Evolutionary conservation across 2,797 vertebrate species (phyloP), one percentile per base, ranked within the genome.

Genomic region (Neosalanx taihuensis): DNA sequence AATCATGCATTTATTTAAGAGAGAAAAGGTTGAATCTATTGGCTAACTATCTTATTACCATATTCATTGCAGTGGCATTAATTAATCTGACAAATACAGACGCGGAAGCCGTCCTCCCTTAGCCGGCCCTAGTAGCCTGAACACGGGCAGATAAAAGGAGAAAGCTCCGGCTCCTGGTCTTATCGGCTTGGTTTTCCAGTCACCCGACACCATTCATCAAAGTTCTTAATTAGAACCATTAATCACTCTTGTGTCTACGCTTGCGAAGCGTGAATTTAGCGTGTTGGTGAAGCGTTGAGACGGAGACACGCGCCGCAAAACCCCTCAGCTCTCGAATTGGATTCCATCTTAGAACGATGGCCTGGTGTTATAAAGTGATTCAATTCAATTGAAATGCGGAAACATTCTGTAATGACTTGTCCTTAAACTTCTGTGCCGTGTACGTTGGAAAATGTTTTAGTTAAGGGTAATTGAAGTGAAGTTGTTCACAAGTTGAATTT

Each of bases 181-280:
- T 92, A 93, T 93, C 87, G 85, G 76, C 85, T 87, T 84, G 86
- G 88, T 89, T 83, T 88, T 89, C 83, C 89, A 89, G 91, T 88
- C 90, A 88, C 82, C 81, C 81, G 73, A 53, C 81, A 72, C 83
- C 90, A 91, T 92, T 90, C 92, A 92, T 93, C 91, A 92, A 77
- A 81, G 82, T 81, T 86, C 81, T 88, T 93, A 93, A 93, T 93
- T 93, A 92, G 82, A 82, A 83, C 86, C 89, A 93, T 93, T 92
- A 91, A 93, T 93, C 91, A 93, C 63, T 68, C 77, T 73, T 87
- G 87, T 84, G 87, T 91, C 88, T 69, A 77, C 75, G 86, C 83
- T 79, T 84, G 79, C 79, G 73, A 81, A 81, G 77, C 15, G 72
- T 26, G 81, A 85, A 86, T 78, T 69, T 69, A 73, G 79, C 79